A percentile compares a stretch with the other conserved stretches of the same genome.
Evolutionary conservation across 2,888 invertebrate species (phyloP).

Genomic region (Lottia gigantea): DNA sequence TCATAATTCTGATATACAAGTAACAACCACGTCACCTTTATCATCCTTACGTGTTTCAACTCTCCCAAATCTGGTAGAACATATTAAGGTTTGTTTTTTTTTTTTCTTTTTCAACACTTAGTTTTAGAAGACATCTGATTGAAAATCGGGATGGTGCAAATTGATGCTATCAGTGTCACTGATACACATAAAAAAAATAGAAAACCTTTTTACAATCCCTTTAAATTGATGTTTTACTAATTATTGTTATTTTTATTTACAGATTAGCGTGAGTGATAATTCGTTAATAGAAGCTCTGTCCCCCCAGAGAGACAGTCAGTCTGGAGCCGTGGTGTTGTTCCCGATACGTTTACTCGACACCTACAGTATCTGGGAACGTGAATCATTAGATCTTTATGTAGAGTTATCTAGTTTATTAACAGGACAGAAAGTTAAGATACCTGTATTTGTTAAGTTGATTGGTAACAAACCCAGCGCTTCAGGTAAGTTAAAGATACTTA

Average conservation of each 20-base stretch:
- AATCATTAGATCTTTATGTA: conserved; percentile 51
- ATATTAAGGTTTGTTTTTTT: conserved; percentile 48
- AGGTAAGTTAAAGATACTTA: conserved; percentile 35
- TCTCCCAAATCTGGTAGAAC: conserved; percentile 37
- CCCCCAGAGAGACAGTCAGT: conserved; percentile 50
- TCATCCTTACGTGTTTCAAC: conserved; percentile 51
- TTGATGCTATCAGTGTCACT: too few relatives aligned
- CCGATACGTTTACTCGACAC: conserved; percentile 57
- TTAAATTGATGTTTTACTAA: too few relatives aligned
- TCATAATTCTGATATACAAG: conserved; percentile 54
- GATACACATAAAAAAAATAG: too few relatives aligned
- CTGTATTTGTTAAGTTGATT: conserved; percentile 54
- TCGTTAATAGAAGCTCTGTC: conserved; percentile 48
- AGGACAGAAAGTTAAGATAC: conserved; percentile 56
- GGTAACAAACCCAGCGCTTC: conserved; percentile 53
- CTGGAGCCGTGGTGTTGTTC: conserved; percentile 46
- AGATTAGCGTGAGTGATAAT: conserved; percentile 58
- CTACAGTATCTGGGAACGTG: conserved; percentile 52
- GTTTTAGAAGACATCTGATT: too few relatives aligned
- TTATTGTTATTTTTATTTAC: too few relatives aligned
- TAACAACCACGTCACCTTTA: conserved; percentile 52
- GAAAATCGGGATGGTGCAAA: too few relatives aligned
- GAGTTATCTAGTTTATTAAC: conserved; percentile 52
- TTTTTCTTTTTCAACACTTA: too few relatives aligned
- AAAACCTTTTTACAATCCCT: too few relatives aligned